Conservation (phyloP, 2,113 vertebrate species). For the Siphamia tubifer region DNA sequence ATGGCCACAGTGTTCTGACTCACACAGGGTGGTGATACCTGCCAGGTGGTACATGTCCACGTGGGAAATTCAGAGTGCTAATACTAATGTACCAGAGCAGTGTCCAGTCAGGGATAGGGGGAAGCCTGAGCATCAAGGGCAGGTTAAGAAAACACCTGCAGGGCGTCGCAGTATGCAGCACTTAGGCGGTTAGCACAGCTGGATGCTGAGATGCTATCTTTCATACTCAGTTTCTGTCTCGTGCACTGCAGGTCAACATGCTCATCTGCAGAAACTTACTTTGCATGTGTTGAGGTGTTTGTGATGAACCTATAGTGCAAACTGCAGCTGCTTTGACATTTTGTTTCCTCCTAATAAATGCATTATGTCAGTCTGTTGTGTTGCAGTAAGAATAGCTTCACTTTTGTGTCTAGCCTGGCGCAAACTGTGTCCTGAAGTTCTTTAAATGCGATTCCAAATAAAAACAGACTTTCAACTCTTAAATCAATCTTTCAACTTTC, state of each 20-base stretch:
- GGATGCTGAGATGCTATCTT: conserved; percentile 1
- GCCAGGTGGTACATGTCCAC: conserved; percentile 67
- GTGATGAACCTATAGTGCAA: not conserved
- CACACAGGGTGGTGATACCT: conserved; percentile 31
- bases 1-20: conserved; percentile 45
- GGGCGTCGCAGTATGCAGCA: not conserved
- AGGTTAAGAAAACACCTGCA: not conserved
- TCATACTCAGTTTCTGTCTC: not conserved
- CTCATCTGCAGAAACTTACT: not conserved
- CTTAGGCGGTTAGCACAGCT: conserved; percentile 4
- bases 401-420: not conserved
- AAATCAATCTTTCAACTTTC: conserved; percentile 28
- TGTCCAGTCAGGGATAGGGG: conserved; percentile 17
- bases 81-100: conserved; percentile 53
- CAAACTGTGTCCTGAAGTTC: not conserved
- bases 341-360: not conserved
- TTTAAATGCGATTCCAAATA: conserved; percentile 12
- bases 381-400: not conserved
- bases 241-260: not conserved
- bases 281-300: not conserved
- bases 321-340: not conserved
- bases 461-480: not conserved
- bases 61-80: conserved; percentile 41
- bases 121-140: not conserved
- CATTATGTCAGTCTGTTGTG: not conserved